Conservation (phyloP, 2,797 vertebrate species). For the Heterohyrax brucei region DNA sequence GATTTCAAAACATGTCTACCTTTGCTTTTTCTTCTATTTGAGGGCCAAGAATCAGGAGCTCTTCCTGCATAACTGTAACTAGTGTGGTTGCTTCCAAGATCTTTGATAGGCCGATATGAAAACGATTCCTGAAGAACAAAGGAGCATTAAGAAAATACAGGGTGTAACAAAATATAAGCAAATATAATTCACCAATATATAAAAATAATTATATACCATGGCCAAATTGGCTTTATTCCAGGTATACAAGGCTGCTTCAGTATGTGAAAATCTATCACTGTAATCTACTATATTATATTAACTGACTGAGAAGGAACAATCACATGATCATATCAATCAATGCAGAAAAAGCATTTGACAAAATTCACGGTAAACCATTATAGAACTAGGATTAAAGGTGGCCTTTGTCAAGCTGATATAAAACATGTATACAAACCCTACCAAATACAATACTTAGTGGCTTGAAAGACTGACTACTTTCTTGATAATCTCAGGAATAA, state of each 20-base stretch:
- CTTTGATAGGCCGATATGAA: conserved; percentile 85
- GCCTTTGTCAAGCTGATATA: not conserved
- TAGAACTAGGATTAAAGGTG: not conserved
- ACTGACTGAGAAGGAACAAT: not conserved
- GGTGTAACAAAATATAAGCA: not conserved
- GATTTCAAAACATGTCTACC: conserved; percentile 34
- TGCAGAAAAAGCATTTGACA: not conserved
- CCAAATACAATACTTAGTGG: not conserved
- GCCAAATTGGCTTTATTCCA: not conserved
- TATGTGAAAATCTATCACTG: not conserved
- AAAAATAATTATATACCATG: not conserved
- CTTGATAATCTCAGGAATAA: not conserved
- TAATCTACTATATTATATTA: not conserved
- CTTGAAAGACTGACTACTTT: not conserved
- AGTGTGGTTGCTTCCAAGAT: conserved; percentile 84
- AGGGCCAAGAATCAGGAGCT: conserved; percentile 84
- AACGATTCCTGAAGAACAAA: conserved; percentile 81
- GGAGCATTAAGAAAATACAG: not conserved
- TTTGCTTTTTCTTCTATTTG: conserved; percentile 87
- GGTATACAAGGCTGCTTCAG: not conserved
- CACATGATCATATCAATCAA: not conserved
- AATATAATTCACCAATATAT: not conserved
- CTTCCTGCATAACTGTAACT: conserved; percentile 86
- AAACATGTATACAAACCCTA: not conserved
- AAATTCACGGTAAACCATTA: not conserved